Conservation (phyloP, 2,888 invertebrate genomes). For the Drepana falcataria region DNA sequence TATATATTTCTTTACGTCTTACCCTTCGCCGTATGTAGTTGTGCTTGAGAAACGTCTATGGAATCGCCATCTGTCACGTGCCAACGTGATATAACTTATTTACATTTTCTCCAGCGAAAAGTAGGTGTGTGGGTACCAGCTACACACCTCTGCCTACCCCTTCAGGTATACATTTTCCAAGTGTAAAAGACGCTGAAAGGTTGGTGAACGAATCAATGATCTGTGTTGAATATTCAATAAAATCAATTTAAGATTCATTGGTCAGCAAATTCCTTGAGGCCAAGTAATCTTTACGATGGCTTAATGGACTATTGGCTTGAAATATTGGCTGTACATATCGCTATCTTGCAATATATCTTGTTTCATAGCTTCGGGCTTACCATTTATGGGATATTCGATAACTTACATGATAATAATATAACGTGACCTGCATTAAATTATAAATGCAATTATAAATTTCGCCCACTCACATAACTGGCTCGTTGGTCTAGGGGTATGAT, state of each 20-base stretch:
- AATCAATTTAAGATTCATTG: not conserved
- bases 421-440: not conserved
- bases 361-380: not conserved
- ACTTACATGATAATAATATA: not conserved
- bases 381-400: not conserved
- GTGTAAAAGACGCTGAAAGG: not conserved
- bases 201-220: not conserved
- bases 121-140: too few species aligned
- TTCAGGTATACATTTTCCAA: too few species aligned
- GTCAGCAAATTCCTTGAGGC: not conserved
- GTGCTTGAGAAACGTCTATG: too few species aligned
- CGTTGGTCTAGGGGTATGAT: conserved; percentile 79
- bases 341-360: not conserved
- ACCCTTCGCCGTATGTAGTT: too few species aligned
- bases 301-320: not conserved
- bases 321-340: not conserved
- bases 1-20: too few species aligned
- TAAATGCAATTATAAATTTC: not conserved
- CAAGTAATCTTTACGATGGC: not conserved
- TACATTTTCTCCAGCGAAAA: too few species aligned
- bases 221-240: not conserved
- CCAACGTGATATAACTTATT: too few species aligned
- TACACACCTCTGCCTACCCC: too few species aligned
- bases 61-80: too few species aligned
- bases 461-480: conserved; percentile 36